Base-by-base conservation (phyloP, 2,797 vertebrate species). In the Melanotaenia trifasciata region DNA sequence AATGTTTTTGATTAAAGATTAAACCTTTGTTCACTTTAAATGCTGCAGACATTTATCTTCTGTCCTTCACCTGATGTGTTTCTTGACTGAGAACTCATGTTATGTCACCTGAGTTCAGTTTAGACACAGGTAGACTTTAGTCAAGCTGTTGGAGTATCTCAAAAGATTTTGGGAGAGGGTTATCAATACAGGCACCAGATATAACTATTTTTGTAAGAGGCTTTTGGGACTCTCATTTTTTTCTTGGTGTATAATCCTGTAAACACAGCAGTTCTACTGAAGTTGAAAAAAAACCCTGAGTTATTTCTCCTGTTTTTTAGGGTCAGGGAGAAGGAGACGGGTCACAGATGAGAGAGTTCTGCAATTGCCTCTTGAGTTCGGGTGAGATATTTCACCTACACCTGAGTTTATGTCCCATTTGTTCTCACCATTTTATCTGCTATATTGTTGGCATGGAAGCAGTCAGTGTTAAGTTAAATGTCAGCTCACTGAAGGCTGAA, bases 321-420 rank as follows among this genome's bases (percentile, higher is more conserved):
- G 95, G 86, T 92, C 94, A 83, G 94, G 94, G 33, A 98, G 95
- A 90, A 95, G 95, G 85, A 95, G 94, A 91, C 94, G 96, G 92
- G 94, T 97, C 51, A 94, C 95, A 2, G 97, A 99, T 84, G 97
- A 99, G 67, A 92, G 88, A 62, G 94, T 96, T 64, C 92, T 99
- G 47, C 94, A 87, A 67, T 87, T 96, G 79, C 98, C 98, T 87
- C 94, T 99, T 0, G 95, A 97, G 74, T 96, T 96, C 16, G 97
- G 98, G 98, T 98, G 93, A 64, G 96, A 79, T 40, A 43, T 47
- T 66, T 22, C 73, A 36, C 30, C 53, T 66, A 14, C 24, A 43
- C 51, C 68, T 64, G 51, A 64, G 61, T 54, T 66, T 35, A 20
- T 63, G 40, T 77, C 50, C 38, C 13, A 47, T 72, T 77, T 82